Conservation (phyloP, 1,140 invertebrate genomes). For the Drosophila neocordata region DNA sequence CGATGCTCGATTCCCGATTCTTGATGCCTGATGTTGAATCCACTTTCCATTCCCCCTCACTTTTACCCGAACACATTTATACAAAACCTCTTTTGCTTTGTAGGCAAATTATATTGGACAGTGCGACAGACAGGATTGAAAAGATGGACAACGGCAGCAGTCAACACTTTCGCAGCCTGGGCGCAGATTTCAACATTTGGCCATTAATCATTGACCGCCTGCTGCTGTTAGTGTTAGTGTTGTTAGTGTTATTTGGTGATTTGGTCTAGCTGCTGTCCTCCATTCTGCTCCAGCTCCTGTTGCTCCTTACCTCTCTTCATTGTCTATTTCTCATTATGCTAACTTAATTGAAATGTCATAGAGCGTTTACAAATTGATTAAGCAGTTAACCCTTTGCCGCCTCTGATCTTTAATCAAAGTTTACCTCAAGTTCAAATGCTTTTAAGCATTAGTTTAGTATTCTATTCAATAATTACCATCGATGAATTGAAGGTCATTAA, state of each 20-base stretch:
- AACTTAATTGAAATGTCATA: slow-evolving; percentile 59
- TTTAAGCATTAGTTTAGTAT: too few species aligned
- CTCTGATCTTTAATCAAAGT: background rate
- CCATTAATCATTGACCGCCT: slow-evolving; percentile 52
- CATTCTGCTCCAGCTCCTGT: background rate
- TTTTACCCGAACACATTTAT: background rate
- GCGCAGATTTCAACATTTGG: slow-evolving; percentile 49
- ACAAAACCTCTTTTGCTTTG: background rate
- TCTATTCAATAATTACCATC: too few species aligned
- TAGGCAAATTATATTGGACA: slow-evolving; percentile 24
- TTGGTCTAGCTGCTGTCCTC: background rate
- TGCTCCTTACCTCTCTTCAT: background rate
- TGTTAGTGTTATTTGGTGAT: background rate
- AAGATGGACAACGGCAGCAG: slow-evolving; percentile 49
- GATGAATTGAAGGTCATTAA: too few species aligned
- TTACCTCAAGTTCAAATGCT: background rate
- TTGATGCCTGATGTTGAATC: background rate
- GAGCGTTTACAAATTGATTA: slow-evolving; percentile 32
- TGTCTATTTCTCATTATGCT: slow-evolving; percentile 41
- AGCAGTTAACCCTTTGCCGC: slow-evolving; percentile 1
- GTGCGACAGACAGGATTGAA: background rate
- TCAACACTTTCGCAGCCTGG: slow-evolving; percentile 53
- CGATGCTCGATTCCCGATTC: background rate
- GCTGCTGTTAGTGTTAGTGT: slow-evolving; percentile 22
- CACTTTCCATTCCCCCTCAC: background rate